These are phyloP conservation scores for Aphelenchoides bicaudatus DNA, from an alignment of 2,888 invertebrate genomes.

Conservation along the genomic window DNA sequence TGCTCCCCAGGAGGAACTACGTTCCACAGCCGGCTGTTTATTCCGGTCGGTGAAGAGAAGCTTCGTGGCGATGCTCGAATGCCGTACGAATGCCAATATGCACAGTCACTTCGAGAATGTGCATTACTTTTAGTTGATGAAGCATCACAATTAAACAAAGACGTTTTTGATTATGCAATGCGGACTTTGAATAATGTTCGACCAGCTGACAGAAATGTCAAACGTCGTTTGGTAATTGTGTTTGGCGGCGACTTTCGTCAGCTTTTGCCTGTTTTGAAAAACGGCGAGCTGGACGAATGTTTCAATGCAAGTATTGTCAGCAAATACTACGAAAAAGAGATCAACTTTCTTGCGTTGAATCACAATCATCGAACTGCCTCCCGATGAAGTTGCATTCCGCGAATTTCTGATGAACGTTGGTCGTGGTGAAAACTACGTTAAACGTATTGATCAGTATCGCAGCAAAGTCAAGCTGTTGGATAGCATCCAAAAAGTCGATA, in stretches of 20 bases:
- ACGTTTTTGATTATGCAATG: background rate
- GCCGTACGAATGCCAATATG: background rate
- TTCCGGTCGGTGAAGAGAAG: background rate
- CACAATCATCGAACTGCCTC: conserved; percentile 4
- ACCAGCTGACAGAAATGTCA: background rate
- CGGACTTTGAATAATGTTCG: background rate
- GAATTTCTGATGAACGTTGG: background rate
- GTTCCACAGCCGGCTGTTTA: background rate
- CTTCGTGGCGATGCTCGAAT: no score
- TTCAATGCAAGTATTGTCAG: background rate
- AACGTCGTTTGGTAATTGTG: conserved; percentile 13
- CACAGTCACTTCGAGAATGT: background rate
- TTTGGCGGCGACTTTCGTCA: conserved; percentile 10
- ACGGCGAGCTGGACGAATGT: background rate
- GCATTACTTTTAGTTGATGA: background rate
- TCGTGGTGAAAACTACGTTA: background rate
- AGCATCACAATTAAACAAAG: background rate
- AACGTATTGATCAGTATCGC: background rate
- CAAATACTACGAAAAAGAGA: background rate
- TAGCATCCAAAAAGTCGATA: background rate
- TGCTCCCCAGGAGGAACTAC: background rate
- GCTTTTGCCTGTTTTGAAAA: conserved; percentile 4
- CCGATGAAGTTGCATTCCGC: background rate
- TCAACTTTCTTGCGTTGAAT: background rate
- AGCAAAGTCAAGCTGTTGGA: background rate